Percentiles rank a stretch among this genome's conserved stretches.
Conservation (phyloP, 2,888 invertebrate species). For the Aphrophora alni region DNA sequence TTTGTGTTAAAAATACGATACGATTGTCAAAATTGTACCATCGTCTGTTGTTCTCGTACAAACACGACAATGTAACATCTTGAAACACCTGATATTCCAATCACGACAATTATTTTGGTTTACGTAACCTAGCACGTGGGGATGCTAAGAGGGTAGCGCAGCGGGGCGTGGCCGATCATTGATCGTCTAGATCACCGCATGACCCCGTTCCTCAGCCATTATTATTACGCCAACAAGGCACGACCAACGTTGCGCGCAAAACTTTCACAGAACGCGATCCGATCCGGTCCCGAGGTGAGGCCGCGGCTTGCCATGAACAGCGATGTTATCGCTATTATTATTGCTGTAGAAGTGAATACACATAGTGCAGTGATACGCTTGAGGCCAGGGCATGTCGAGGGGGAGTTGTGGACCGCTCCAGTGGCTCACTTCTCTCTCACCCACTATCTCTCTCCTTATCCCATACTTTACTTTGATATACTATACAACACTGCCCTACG, state of each 20-base stretch:
- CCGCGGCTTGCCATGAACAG: neutral
- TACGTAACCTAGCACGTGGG: neutral
- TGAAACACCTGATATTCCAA: too few species aligned
- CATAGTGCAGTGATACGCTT: conserved; percentile 33
- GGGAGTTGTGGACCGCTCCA: too few species aligned
- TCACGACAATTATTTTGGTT: too few species aligned
- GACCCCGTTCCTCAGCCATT: conserved; percentile 9
- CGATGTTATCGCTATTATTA: conserved; percentile 34
- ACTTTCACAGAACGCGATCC: neutral
- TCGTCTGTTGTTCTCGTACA: too few species aligned
- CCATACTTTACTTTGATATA: too few species aligned
- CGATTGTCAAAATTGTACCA: too few species aligned
- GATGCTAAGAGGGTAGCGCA: neutral
- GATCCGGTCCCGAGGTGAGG: conserved; percentile 15
- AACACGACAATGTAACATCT: too few species aligned
- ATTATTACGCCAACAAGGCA: conserved; percentile 2
- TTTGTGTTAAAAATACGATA: too few species aligned
- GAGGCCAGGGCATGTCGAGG: conserved; percentile 33
- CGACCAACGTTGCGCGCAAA: neutral
- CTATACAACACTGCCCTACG: neutral
- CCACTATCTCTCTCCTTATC: neutral
- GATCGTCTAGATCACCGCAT: conserved; percentile 2
- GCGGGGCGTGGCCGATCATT: neutral
- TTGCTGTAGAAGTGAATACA: conserved; percentile 30
- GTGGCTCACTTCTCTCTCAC: conserved; percentile 12